Evolutionary conservation across 2,888 invertebrate species (phyloP), one percentile per base, ranked within the genome.

Genomic region (Hemaris fuciformis): DNA sequence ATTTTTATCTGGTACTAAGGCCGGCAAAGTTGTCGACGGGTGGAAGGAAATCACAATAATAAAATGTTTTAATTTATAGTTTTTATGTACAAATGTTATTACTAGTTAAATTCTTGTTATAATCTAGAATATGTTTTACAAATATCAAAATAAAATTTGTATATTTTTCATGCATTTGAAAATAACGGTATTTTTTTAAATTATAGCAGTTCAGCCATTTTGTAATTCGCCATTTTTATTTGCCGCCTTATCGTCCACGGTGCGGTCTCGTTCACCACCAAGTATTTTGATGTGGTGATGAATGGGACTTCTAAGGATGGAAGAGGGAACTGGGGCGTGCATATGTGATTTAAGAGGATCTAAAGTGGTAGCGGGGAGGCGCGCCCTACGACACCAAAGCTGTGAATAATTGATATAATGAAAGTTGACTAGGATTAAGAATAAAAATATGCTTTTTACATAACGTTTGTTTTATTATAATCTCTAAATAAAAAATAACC

Each of bases 321-420:
- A 31, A 53, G n/a, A 6, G 23, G 48, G 20, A 18, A 20, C 10
- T 20, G 18, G 43, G 20, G 43, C 43, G 23, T 22, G 45, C 38
- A 4, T 38, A n/a, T 38, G 38, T 38, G 38, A 38, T 38, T 38
- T n/a, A n/a, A 13, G 22, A 23, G 45, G 23, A 22, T 15, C 25
- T 23, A 53, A n/a, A n/a, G n/a, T 10, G 53, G 25, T 15, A 15
- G 5, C 8, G n/a, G 53, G n/a, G 53, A 8, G 5, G 79, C 81
- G 80, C 87, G 87, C 86, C 85, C 89, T 85, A 79, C 81, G 77
- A 90, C 89, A 91, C 91, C 91, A 91, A 91, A 91, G 91, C 89
- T 91, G 91, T 89, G 89, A 89, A 81, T 82, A 77, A 80, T 77
- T 62, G 74, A 80, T 86, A 84, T 85, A 85, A 86, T 84, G 83